A percentile compares a stretch with the other conserved stretches of the same genome.
phyloP scores from a whole-genome alignment of 2,797 vertebrate genomes.

The Leucoraja ocellata region DNA sequence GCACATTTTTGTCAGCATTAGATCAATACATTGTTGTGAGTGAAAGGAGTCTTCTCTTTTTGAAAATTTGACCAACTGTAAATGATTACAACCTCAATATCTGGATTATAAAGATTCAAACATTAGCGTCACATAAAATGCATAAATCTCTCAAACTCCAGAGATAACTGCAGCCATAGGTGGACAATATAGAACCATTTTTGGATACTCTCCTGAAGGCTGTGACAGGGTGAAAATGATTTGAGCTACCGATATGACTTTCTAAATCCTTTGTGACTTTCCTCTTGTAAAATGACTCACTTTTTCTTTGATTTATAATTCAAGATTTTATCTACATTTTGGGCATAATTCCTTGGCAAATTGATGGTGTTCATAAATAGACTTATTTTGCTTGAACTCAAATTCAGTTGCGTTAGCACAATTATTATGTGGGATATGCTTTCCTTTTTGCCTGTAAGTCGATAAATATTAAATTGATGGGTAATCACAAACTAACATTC shows the following conservation, averaged over 20 bases:
- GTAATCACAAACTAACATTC: neutral
- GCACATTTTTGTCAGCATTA: neutral
- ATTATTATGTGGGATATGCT: neutral
- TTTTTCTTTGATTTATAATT: neutral
- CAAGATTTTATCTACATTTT: neutral
- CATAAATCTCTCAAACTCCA: neutral
- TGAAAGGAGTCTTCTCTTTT: neutral
- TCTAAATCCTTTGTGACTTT: neutral
- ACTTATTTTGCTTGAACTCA: neutral
- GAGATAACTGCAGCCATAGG: neutral
- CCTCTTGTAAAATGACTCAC: neutral
- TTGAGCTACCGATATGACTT: neutral
- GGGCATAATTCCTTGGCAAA: neutral
- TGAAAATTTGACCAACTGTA: neutral
- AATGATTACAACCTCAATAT: neutral
- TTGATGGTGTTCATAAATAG: neutral
- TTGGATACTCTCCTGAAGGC: no score
- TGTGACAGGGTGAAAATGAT: neutral
- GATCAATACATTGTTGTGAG: neutral
- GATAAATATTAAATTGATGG: neutral
- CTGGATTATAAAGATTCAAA: neutral
- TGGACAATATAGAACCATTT: neutral
- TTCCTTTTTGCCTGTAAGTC: neutral
- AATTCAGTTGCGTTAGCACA: neutral
- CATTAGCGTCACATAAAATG: neutral